phyloP scores from a whole-genome alignment of 1,140 invertebrate species.

The Mizuhopecten yessoensis region DNA sequence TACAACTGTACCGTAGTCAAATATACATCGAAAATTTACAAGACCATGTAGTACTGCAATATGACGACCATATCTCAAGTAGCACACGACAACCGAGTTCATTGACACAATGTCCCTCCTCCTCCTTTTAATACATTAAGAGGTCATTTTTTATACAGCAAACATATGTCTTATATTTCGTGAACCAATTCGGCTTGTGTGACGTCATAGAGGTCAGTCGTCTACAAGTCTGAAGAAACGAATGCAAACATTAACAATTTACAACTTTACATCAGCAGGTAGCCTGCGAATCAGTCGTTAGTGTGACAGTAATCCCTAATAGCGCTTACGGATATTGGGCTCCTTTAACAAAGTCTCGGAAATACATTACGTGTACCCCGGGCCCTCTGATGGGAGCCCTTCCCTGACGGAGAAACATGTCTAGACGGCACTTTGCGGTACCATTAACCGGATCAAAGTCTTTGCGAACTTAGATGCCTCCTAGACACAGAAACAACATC shows the following conservation, averaged over 20 bases:
- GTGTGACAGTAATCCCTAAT: conserved; percentile 10
- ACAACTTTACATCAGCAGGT: not conserved
- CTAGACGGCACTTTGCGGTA: not conserved
- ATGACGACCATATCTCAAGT: too few species aligned
- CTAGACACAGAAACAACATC: conserved; percentile 1
- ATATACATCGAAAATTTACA: too few species aligned
- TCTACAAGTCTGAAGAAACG: not conserved
- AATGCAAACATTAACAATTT: not conserved
- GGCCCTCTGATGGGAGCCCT: not conserved
- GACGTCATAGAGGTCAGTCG: not conserved
- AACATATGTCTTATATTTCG: not conserved
- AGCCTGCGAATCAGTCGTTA: not conserved
- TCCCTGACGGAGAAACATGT: not conserved
- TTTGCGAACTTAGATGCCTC: conserved; percentile 15
- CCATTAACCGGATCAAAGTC: conserved; percentile 25
- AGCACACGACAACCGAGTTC: too few species aligned
- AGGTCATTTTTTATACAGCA: too few species aligned
- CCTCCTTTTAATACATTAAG: too few species aligned
- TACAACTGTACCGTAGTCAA: too few species aligned
- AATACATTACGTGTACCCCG: not conserved
- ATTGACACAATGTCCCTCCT: too few species aligned
- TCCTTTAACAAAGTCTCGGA: conserved; percentile 1
- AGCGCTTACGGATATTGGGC: conserved; percentile 18
- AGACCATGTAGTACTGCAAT: too few species aligned
- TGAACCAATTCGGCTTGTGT: not conserved